Conservation (phyloP, 2,888 invertebrate genomes). For the Prenolepis imparis region DNA sequence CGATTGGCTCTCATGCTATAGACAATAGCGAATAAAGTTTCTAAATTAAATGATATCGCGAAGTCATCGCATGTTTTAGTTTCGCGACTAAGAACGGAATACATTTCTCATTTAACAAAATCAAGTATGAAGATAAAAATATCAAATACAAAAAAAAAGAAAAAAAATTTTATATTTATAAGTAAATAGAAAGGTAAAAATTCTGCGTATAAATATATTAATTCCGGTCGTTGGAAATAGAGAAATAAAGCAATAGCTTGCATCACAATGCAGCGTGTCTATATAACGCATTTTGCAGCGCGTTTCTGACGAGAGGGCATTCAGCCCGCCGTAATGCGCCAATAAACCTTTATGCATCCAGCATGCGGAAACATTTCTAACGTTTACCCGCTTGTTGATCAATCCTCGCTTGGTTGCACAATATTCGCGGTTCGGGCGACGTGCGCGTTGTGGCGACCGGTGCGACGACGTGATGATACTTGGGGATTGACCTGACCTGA, state of each 20-base stretch:
- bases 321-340: slow-evolving; percentile 36
- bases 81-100: not conserved
- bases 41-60: slow-evolving; percentile 30
- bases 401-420: slow-evolving; percentile 51
- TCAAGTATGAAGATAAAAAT: slow-evolving; percentile 8
- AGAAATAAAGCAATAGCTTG: not conserved
- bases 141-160: not conserved
- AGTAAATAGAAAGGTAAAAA: not conserved
- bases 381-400: slow-evolving; percentile 60
- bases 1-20: slow-evolving; percentile 68
- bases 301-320: slow-evolving; percentile 2
- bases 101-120: not conserved
- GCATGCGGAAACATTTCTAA: slow-evolving; percentile 49
- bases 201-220: not conserved
- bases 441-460: slow-evolving; percentile 60
- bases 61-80: not conserved
- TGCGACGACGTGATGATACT: slow-evolving; percentile 63
- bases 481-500: slow-evolving; percentile 63
- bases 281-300: slow-evolving; percentile 9
- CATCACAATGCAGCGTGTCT: not conserved
- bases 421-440: slow-evolving; percentile 60
- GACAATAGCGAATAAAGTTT: slow-evolving; percentile 55
- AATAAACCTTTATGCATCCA: slow-evolving; percentile 40
- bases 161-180: not conserved
- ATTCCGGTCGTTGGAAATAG: not conserved